Percentiles rank a stretch among this genome's conserved stretches.
These are phyloP conservation scores for Polymixis lichenea DNA, from an alignment of 2,888 invertebrate genomes.

Conservation along the genomic window DNA sequence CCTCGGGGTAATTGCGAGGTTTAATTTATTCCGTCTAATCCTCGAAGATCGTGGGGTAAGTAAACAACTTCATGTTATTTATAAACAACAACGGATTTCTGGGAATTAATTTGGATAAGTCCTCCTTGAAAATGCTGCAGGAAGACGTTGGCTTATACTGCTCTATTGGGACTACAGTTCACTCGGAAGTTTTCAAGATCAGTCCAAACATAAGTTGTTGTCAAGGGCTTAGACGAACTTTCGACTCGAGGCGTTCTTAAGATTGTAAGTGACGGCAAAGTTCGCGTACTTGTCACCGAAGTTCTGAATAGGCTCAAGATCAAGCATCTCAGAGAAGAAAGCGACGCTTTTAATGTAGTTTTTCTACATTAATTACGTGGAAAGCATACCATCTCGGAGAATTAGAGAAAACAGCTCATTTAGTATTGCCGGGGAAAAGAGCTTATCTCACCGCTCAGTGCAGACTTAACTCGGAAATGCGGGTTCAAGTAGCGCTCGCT, in stretches of 20 bases:
- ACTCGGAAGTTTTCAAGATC: slow-evolving; percentile 38
- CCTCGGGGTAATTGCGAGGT: slow-evolving; percentile 19
- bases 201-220: slow-evolving; percentile 30
- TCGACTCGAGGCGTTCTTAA: slow-evolving; percentile 13
- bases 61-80: slow-evolving; percentile 51
- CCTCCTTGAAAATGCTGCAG: slow-evolving; percentile 10
- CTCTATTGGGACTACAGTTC: slow-evolving; percentile 3
- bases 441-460: slow-evolving; percentile 39
- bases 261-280: slow-evolving; percentile 34
- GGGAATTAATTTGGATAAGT: slow-evolving; percentile 31
- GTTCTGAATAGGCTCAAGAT: slow-evolving; percentile 33
- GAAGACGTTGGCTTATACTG: background rate
- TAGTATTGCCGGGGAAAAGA: slow-evolving; percentile 34
- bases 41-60: slow-evolving; percentile 12
- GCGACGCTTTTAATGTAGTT: slow-evolving; percentile 13
- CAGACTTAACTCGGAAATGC: slow-evolving; percentile 36
- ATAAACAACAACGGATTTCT: slow-evolving; percentile 24
- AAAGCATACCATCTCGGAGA: slow-evolving; percentile 17
- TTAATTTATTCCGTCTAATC: slow-evolving; percentile 45
- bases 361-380: slow-evolving; percentile 13
- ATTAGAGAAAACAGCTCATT: slow-evolving; percentile 44
- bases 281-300: slow-evolving; percentile 26
- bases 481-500: slow-evolving; percentile 20
- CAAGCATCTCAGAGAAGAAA: slow-evolving; percentile 19
- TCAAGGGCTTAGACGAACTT: slow-evolving; percentile 35